Base-by-base conservation (phyloP, 2,888 invertebrate species). In the Drosophila differens region DNA sequence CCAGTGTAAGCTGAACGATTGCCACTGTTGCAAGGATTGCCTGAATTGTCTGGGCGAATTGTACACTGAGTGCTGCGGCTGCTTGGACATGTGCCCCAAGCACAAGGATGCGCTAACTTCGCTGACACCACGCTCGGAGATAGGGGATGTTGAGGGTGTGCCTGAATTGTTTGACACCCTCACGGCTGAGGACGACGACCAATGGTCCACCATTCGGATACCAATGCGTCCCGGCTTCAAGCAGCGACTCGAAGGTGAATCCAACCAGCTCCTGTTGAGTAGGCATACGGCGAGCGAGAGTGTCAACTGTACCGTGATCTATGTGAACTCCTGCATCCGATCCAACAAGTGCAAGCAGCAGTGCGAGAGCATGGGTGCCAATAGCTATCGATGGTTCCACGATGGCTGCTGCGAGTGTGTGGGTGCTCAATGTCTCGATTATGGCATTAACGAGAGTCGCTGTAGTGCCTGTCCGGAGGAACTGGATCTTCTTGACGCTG, bases 361-460 rank as follows among this genome's bases (percentile, higher is more conserved):
- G 74, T 93, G 93, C 69, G 92, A 93, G 63, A 93, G 92, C 76
- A 92, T 93, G 92, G 93, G 93, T 0, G 88, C 93, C 10, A 91
- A 81, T 60, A 92, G 93, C 93, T 98, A 95, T 94, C 96, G 98
- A 79, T 98, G 98, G 98, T 98, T 98, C 93, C 97, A 98, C 93
- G 97, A 98, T 91, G 98, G 98, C 6, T 98, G 98, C 92, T 98
- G 98, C 92, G 97, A 98, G 93, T 98, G 98, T 92, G 95, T 98
- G 58, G 98, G 98, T 3, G 95, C 96, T 79, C 96, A 96, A 55
- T 98, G 98, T 91, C 94, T 97, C 72, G 97, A 97, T 92, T 98
- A 97, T 92, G 98, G 98, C 14, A 96, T 97, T 85, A 97, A 97
- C 85, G 97, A 97, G 92, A 97, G 97, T 94, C 95, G 96, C 81